Percentiles rank a stretch among this genome's conserved stretches.
phyloP scores from a whole-genome alignment of 2,888 invertebrate species.

The Eristalis arbustorum region DNA sequence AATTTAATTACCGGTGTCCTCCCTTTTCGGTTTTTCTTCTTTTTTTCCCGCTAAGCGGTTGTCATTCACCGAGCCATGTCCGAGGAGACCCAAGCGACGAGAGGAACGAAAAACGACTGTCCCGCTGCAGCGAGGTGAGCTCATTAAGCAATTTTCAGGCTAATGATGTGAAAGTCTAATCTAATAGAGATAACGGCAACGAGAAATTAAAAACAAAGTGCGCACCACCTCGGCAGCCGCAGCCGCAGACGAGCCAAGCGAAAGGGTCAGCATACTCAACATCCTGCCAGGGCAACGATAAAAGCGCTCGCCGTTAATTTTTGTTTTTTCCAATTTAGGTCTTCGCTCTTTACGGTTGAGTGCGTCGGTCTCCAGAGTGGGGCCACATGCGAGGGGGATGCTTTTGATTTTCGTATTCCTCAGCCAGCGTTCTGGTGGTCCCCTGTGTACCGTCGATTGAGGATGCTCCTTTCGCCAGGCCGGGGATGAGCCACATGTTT shows the following conservation, averaged over 20 bases:
- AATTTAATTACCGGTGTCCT: constrained; percentile 58
- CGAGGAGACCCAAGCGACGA: background rate
- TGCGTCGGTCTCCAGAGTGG: constrained; percentile 1
- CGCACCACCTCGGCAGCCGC: background rate
- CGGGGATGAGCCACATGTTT: constrained; percentile 15
- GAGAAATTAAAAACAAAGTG: constrained; percentile 40
- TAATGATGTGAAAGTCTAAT: constrained; percentile 62
- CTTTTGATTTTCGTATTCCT: constrained; percentile 34
- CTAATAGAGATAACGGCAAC: constrained; percentile 24
- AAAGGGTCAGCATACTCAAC: constrained; percentile 54
- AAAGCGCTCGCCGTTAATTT: background rate
- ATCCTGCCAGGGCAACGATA: constrained; percentile 25
- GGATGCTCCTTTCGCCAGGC: background rate
- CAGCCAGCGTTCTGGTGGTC: background rate
- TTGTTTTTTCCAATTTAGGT: constrained; percentile 25
- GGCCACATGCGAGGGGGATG: constrained; percentile 8
- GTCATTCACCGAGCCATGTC: constrained; percentile 6
- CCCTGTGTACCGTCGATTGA: constrained; percentile 7
- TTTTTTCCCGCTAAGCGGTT: background rate
- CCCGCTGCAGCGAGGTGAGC: constrained; percentile 28
- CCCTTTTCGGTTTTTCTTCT: background rate
- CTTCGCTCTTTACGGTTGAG: constrained; percentile 20
- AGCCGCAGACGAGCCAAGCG: background rate
- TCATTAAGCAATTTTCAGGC: constrained; percentile 60
- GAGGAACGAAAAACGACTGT: background rate